A percentile compares a stretch with the other conserved stretches of the same genome.
Conservation (phyloP, 2,797 vertebrate genomes). For the Lepilemur septentrionalis region DNA sequence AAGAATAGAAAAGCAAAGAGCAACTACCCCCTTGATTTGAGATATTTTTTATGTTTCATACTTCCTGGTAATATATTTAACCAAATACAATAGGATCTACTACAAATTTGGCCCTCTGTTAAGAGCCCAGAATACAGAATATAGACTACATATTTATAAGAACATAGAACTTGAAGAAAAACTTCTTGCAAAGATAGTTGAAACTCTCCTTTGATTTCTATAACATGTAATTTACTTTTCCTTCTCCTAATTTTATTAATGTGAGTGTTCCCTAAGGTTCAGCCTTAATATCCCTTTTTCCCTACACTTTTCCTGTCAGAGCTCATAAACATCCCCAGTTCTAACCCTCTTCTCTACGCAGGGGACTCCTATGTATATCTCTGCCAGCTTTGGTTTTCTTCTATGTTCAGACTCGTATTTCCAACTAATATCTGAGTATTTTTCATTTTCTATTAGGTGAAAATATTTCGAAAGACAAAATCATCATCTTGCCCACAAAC, state of each 20-base stretch:
- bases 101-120: not conserved
- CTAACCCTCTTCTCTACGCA: not conserved
- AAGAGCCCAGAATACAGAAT: not conserved
- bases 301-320: not conserved
- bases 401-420: not conserved
- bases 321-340: not conserved
- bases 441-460: not conserved
- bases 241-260: not conserved
- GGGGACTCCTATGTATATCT: not conserved
- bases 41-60: not conserved
- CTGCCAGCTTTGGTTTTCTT: not conserved
- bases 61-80: not conserved
- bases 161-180: conserved; percentile 16
- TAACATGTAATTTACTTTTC: not conserved
- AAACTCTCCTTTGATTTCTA: not conserved
- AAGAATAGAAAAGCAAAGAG: not conserved
- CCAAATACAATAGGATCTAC: not conserved
- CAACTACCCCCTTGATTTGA: not conserved
- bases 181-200: not conserved
- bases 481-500: not conserved
- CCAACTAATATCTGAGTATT: not conserved
- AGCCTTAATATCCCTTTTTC: not conserved
- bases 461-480: conserved; percentile 4
- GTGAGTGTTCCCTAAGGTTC: not conserved
- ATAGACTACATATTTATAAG: not conserved